phyloP scores from a whole-genome alignment of 1,140 invertebrate genomes.

The Scaptodrosophila lebanonensis region DNA sequence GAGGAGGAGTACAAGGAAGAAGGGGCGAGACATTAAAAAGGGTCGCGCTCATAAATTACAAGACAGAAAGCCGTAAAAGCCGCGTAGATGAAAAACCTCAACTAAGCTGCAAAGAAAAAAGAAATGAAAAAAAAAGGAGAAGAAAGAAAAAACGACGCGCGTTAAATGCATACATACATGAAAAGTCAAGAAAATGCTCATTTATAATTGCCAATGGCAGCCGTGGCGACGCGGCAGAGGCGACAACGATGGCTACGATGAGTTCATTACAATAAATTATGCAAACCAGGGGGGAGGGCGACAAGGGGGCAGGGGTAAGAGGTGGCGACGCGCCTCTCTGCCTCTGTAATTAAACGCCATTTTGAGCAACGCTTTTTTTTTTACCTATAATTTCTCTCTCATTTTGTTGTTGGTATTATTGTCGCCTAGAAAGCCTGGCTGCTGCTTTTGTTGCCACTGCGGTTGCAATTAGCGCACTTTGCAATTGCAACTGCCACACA shows the following conservation, averaged over 20 bases:
- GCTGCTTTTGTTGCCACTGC: conserved; percentile 32
- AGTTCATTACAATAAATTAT: conserved; percentile 71
- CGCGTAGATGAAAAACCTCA: too few species aligned
- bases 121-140: background rate
- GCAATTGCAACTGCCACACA: conserved; percentile 37
- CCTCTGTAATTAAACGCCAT: conserved; percentile 61
- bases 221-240: background rate
- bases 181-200: conserved; percentile 29
- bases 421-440: conserved; percentile 11
- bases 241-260: conserved; percentile 1
- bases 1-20: too few species aligned
- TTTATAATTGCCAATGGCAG: conserved; percentile 24
- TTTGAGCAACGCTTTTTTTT: conserved; percentile 52
- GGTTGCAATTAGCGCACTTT: conserved; percentile 65
- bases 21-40: conserved; percentile 27
- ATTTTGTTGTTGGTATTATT: conserved; percentile 7
- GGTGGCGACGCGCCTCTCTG: background rate
- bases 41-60: conserved; percentile 29
- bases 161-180: background rate
- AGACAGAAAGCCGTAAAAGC: too few species aligned
- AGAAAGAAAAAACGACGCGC: background rate
- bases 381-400: background rate
- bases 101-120: background rate
- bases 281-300: conserved; percentile 35
- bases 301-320: background rate